Percentiles rank a stretch among this genome's conserved stretches.
phyloP scores from a whole-genome alignment of 2,888 invertebrate species.

The Orchesellides sinensis region DNA sequence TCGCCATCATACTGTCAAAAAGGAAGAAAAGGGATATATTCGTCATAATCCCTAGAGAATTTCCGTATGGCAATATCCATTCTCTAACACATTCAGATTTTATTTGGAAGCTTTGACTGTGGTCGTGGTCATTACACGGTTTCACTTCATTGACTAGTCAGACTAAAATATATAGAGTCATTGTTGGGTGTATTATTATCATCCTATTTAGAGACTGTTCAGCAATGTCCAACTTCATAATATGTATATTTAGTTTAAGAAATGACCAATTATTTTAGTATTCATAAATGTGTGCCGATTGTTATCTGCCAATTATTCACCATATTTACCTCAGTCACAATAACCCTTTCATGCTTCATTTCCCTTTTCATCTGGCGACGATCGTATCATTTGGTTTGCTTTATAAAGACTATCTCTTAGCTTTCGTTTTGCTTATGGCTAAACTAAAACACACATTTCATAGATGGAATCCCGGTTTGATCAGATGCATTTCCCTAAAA shows the following conservation, averaged over 20 bases:
- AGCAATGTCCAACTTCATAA: too few species aligned
- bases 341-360: conserved; percentile 24
- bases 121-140: conserved; percentile 16
- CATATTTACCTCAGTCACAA: not conserved
- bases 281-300: not conserved
- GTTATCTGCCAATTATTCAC: conserved; percentile 9
- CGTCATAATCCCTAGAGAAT: too few species aligned
- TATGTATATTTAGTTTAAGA: too few species aligned
- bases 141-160: conserved; percentile 38
- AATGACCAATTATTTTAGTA: not conserved
- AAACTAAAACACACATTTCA: too few species aligned
- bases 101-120: not conserved
- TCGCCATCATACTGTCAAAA: conserved; percentile 5
- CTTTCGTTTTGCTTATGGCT: too few species aligned
- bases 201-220: too few species aligned
- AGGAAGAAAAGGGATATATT: not conserved
- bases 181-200: too few species aligned
- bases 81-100: not conserved
- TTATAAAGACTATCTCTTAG: too few species aligned
- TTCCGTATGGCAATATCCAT: not conserved
- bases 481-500: too few species aligned
- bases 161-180: too few species aligned
- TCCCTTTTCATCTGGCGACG: conserved; percentile 17
- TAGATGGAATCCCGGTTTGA: too few species aligned
- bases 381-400: too few species aligned